phyloP scores from a whole-genome alignment of 2,113 vertebrate species.

The Lamprotornis superbus region DNA sequence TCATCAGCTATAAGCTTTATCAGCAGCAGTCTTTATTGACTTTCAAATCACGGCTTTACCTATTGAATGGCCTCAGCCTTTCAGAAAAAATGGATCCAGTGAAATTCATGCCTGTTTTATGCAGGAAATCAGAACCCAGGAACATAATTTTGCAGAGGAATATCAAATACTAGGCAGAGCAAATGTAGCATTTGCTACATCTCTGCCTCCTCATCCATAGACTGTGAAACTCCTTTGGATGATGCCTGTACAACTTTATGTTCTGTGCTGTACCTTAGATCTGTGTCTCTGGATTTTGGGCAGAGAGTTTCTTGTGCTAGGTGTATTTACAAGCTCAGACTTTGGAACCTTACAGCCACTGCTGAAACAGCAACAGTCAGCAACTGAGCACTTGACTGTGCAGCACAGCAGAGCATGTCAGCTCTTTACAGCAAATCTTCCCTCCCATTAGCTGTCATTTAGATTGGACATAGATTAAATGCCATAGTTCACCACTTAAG shows the following conservation, averaged over 20 bases:
- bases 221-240: not conserved
- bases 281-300: not conserved
- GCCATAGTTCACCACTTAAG: not conserved
- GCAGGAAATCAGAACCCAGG: not conserved
- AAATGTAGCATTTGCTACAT: not conserved
- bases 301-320: not conserved
- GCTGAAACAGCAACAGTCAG: not conserved
- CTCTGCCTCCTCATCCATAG: not conserved
- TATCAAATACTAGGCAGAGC: not conserved
- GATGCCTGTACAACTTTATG: not conserved
- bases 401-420: not conserved
- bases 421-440: not conserved
- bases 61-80: not conserved
- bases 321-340: not conserved
- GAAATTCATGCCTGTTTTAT: not conserved
- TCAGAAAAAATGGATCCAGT: not conserved
- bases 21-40: not conserved
- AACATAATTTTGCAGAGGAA: not conserved
- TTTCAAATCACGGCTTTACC: not conserved
- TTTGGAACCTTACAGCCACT: not conserved
- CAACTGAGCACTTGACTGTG: not conserved
- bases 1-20: not conserved
- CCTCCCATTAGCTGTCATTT: not conserved
- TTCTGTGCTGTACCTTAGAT: not conserved
- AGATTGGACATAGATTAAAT: not conserved